Evolutionary conservation across 1,140 invertebrate genomes (phyloP).

Genomic region (Acromyrmex echinatior): DNA sequence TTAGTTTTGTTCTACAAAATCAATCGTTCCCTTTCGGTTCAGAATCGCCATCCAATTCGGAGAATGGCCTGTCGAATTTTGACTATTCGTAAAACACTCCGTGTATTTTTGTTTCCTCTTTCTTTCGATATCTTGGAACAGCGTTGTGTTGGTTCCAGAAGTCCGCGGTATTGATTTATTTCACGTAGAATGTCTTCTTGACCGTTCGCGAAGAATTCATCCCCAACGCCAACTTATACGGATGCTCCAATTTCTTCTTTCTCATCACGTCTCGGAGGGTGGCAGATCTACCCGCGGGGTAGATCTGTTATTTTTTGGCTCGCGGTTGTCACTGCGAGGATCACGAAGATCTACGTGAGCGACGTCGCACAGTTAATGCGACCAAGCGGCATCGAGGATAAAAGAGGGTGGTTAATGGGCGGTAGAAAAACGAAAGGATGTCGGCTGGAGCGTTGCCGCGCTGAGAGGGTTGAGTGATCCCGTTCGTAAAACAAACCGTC

Average conservation of each 20-base stretch:
- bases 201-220: background rate
- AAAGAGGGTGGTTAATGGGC: slow-evolving; percentile 39
- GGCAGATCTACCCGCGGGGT: background rate
- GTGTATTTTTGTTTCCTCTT: background rate
- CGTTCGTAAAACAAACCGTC: slow-evolving; percentile 74
- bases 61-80: background rate
- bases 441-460: slow-evolving; percentile 9
- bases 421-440: slow-evolving; percentile 45
- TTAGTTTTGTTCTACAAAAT: background rate
- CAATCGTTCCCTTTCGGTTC: background rate
- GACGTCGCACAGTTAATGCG: slow-evolving; percentile 1
- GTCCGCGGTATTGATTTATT: slow-evolving; percentile 19
- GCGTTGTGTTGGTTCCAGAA: slow-evolving; percentile 1
- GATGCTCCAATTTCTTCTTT: slow-evolving; percentile 34
- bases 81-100: slow-evolving; percentile 1
- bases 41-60: background rate
- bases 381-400: background rate
- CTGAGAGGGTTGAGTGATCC: background rate
- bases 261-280: background rate
- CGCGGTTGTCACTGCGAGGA: background rate
- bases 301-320: background rate
- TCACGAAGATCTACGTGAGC: slow-evolving; percentile 29
- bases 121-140: background rate
- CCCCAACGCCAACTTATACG: background rate
- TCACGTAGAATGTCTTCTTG: background rate